Evolutionary conservation across 2,797 vertebrate genomes (phyloP), one percentile per base, ranked within the genome.

Genomic region (Lagodon rhomboides): DNA sequence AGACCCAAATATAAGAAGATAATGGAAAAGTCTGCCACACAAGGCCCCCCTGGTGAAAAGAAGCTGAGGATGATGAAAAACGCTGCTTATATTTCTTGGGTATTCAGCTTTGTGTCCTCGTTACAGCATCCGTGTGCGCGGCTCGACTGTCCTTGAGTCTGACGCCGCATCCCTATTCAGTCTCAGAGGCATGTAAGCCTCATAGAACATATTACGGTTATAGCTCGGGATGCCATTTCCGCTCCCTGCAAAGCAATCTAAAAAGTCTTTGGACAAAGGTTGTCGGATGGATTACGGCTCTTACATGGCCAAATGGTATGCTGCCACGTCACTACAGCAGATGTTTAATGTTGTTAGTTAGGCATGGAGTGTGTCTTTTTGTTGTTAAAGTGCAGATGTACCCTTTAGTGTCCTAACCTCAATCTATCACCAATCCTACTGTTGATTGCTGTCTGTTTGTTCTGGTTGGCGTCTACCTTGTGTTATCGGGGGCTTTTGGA

Each of bases 1-100:
- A 81, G 61, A 77, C 64, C 46, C 53, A 82, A 86, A 72, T 80
- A 71, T 84, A 58, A 80, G 27, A 72, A 60, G 77, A 88, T 85
- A 85, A 83, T 80, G 17, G 63, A 83, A 81, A 72, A 56, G 68
- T 63, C 49, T 72, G 55, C 27, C 46, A 65, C 44, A 44, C 64
- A 75, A 78, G 44, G 59, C 46, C 73, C 12, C 27, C 73, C 15
- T 38, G 27, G 46, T 74, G 44, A 68, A 79, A 80, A 68, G 66
- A 77, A 66, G 54, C 51, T 13, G 41, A 60, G 41, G 50, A 59
- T 59, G 43, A 84, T 20, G 53, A 68, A 75, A 69, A n/a, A 10
- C 7, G 64, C 12, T 7, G 38, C 68, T 65, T 34, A 25, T 41
- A 25, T 27, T 83, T 75, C 23, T 81, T 23, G 30, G 15, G 30